Conservation (phyloP, 2,888 invertebrate genomes). For the Pediacus dermestoides region DNA sequence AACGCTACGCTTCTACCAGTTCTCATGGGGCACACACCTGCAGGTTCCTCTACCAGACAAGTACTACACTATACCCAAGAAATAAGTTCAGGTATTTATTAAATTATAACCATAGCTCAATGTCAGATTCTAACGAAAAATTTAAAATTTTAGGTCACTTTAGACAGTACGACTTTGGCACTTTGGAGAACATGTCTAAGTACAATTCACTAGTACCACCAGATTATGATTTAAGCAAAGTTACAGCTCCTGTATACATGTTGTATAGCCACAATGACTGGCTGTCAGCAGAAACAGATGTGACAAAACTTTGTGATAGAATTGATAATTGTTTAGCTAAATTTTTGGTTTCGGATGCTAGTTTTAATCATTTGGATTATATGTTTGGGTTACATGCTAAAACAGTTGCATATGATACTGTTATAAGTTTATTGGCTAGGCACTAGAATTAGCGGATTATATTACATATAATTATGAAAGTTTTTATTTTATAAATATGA, state of each 20-base stretch:
- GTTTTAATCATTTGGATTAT: slow-evolving; percentile 45
- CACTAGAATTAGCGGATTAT: too few species aligned
- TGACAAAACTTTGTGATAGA: slow-evolving; percentile 37
- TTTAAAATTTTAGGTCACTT: too few species aligned
- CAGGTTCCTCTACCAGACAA: slow-evolving; percentile 58
- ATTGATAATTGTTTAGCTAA: slow-evolving; percentile 31
- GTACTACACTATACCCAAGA: slow-evolving; percentile 71
- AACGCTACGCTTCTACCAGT: slow-evolving; percentile 37
- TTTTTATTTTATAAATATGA: too few species aligned
- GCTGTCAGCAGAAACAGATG: slow-evolving; percentile 46
- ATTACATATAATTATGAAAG: too few species aligned
- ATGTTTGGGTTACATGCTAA: slow-evolving; percentile 39
- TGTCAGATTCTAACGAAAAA: too few species aligned
- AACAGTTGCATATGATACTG: slow-evolving; percentile 35
- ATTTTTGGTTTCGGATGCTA: slow-evolving; percentile 34
- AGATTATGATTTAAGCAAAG: slow-evolving; percentile 45
- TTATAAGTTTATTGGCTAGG: slow-evolving; percentile 30
- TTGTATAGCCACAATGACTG: slow-evolving; percentile 54
- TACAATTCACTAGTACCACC: slow-evolving; percentile 47
- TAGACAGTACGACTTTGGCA: slow-evolving; percentile 58
- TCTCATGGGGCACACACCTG: slow-evolving; percentile 35
- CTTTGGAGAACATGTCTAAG: slow-evolving; percentile 26
- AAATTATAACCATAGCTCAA: too few species aligned
- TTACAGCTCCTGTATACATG: slow-evolving; percentile 49
- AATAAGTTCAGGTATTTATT: slow-evolving; percentile 51